phyloP scores from a whole-genome alignment of 2,888 invertebrate genomes.

The Cryptus viduatorius region DNA sequence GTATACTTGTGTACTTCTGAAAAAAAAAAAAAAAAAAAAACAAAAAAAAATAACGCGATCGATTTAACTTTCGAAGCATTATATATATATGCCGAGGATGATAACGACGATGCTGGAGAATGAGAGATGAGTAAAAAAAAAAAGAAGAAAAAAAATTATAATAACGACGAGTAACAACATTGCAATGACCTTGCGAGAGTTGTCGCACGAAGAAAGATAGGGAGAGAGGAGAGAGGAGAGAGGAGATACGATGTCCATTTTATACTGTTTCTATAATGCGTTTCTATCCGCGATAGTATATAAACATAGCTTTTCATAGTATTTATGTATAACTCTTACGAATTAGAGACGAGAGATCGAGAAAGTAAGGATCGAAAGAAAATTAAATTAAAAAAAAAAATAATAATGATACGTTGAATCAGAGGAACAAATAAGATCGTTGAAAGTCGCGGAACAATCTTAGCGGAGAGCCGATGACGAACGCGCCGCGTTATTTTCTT shows the following conservation, averaged over 20 bases:
- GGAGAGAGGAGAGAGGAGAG: constrained; percentile 38
- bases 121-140: constrained; percentile 20
- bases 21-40: no score
- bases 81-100: constrained; percentile 64
- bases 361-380: constrained; percentile 17
- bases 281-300: constrained; percentile 82
- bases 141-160: constrained; percentile 58
- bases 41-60: constrained; percentile 55
- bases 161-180: constrained; percentile 57
- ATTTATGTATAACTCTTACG: constrained; percentile 78
- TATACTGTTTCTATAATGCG: constrained; percentile 83
- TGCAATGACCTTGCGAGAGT: constrained; percentile 46
- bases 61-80: constrained; percentile 56
- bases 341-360: constrained; percentile 37
- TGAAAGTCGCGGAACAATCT: constrained; percentile 40
- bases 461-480: constrained; percentile 11
- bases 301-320: constrained; percentile 82
- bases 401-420: constrained; percentile 8
- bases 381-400: background rate
- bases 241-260: constrained; percentile 80
- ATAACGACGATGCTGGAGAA: constrained; percentile 41
- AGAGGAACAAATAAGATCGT: constrained; percentile 29
- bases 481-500: background rate
- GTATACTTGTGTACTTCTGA: constrained; percentile 75
- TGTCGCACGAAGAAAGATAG: constrained; percentile 15